Evolutionary conservation across 2,888 invertebrate species (phyloP), one percentile per base, ranked within the genome.

Genomic region (Pimpla rufipes): DNA sequence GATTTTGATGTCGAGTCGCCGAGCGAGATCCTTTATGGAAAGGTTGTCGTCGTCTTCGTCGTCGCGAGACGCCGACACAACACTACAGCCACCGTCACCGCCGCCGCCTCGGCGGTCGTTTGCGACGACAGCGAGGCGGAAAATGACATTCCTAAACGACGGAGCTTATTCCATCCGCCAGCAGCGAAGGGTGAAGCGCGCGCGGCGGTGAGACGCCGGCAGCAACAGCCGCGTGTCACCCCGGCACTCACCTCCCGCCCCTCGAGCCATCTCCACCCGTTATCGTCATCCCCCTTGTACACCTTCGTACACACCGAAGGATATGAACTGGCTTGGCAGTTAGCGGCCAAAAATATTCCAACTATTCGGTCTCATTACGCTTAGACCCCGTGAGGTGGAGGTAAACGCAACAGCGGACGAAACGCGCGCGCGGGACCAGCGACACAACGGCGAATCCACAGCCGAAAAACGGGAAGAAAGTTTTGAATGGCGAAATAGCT

Each of bases 301-400:
- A 57, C 21, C 73, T 67, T 45, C 18, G 78, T 64, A 66, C 75
- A 59, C 13, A 47, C 73, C 45, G 47, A 75, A 78, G 67, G 57
- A 83, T 84, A 79, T 73, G 64, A 83, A 84, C 81, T 81, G 80
- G 47, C 73, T 81, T 64, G 85, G 79, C 81, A 76, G 62, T 78
- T 81, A 84, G 73, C 85, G 77, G 84, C 87, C 88, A 89, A 89
- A 91, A 91, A 91, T 91, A 91, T 92, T 86, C 83, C 87, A 90
- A 90, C 90, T 90, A 91, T 91, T 91, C 84, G 81, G 79, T 79
- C 74, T 89, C 78, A 85, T 79, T 45, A 50, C 78, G 64, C 2
- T 5, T 78, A 83, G 16, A 78, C 18, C 2, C 29, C 29, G 29
- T 59, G 47, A 82, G 81, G 81, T 70, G 85, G 85, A 85, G 86